Conservation (phyloP, 2,888 invertebrate species). For the Ephialtes manifestator region DNA sequence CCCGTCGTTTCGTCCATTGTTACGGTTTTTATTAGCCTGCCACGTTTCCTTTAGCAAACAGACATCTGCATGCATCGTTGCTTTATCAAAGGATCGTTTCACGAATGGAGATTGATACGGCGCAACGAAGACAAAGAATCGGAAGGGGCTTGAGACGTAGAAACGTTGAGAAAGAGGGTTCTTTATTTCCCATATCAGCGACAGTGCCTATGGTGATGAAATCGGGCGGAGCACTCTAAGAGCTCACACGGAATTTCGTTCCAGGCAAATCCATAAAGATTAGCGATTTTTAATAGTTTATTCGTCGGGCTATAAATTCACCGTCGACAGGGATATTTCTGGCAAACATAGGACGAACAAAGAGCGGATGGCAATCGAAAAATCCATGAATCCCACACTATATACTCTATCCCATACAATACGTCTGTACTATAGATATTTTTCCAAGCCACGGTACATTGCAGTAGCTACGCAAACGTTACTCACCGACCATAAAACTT, state of each 20-base stretch:
- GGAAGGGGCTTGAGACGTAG: background rate
- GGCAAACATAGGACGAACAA: conserved; percentile 30
- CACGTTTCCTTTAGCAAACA: conserved; percentile 19
- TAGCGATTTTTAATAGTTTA: conserved; percentile 52
- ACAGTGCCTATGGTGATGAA: background rate
- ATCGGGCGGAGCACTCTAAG: background rate
- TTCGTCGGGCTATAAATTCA: conserved; percentile 43
- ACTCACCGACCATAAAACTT: conserved; percentile 60
- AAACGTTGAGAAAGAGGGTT: background rate
- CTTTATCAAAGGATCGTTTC: conserved; percentile 70
- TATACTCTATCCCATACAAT: background rate
- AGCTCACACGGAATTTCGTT: background rate
- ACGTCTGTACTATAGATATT: conserved; percentile 6
- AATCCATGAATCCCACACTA: conserved; percentile 23
- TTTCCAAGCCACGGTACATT: conserved; percentile 7
- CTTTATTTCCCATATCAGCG: conserved; percentile 26
- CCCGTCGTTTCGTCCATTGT: conserved; percentile 61
- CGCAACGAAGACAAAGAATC: conserved; percentile 40
- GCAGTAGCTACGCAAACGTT: conserved; percentile 35
- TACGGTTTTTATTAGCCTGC: conserved; percentile 64
- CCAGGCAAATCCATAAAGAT: conserved; percentile 54
- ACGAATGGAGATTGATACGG: conserved; percentile 54
- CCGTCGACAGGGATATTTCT: conserved; percentile 31
- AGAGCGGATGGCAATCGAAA: conserved; percentile 34
- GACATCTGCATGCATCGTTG: conserved; percentile 70